These are phyloP conservation scores for Alloplasta piceator DNA, from an alignment of 2,888 invertebrate species.

Conservation along the genomic window DNA sequence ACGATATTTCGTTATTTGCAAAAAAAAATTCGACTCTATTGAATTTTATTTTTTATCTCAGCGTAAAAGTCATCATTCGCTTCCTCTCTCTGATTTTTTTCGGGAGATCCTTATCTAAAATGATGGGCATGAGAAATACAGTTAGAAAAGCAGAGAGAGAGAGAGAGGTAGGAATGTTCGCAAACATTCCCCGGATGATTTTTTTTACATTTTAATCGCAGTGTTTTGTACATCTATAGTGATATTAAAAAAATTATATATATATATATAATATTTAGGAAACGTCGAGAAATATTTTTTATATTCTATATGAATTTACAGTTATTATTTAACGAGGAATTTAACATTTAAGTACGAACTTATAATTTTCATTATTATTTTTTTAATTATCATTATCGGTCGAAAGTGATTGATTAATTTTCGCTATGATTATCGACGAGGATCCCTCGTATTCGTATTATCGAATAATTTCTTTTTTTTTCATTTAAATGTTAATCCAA, in stretches of 20 bases:
- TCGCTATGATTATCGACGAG: constrained; percentile 47
- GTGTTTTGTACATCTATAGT: constrained; percentile 73
- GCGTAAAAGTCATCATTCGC: constrained; percentile 22
- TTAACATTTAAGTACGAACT: constrained; percentile 49
- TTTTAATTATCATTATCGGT: constrained; percentile 61
- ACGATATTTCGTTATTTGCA: constrained; percentile 47
- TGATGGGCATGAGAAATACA: neutral
- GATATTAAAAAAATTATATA: constrained; percentile 7
- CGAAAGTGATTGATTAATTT: constrained; percentile 60
- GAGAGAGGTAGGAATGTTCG: constrained; percentile 9
- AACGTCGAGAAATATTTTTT: constrained; percentile 81
- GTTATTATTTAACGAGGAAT: constrained; percentile 68
- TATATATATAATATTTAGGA: constrained; percentile 72
- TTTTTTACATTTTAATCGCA: constrained; percentile 72
- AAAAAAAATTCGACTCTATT: constrained; percentile 33
- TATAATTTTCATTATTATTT: constrained; percentile 61
- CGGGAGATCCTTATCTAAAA: neutral
- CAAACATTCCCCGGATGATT: constrained; percentile 69
- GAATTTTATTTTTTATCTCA: constrained; percentile 33
- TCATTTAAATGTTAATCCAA: too few relatives aligned
- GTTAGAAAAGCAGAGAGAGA: constrained; percentile 15
- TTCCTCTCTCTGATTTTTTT: constrained; percentile 4
- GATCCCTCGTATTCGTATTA: constrained; percentile 47
- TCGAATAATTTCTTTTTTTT: constrained; percentile 40
- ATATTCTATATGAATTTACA: constrained; percentile 78